Evolutionary conservation across 2,797 vertebrate genomes (phyloP), one percentile per base, ranked within the genome.

Genomic region (Gymnothorax javanicus): DNA sequence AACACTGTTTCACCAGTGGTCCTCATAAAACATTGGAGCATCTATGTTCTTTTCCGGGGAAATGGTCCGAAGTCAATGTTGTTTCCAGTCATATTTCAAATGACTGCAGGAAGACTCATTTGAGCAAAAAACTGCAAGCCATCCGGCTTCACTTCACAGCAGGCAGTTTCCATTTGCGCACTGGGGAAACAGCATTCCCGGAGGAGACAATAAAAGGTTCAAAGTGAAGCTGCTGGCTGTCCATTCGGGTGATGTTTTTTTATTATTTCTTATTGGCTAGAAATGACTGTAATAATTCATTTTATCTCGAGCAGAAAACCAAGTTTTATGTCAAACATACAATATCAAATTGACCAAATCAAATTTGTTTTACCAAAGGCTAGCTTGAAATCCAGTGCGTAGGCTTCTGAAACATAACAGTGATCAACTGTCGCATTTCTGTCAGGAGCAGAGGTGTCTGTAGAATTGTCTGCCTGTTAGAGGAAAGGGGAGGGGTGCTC

Each of bases 391-490:
- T 17, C 73, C 12, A 33, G 33, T 52, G 8, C 90, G 88, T 90
- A 88, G 89, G 90, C 90, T 91, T 92, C 86, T 90, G 71, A 90
- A 90, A 84, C 20, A 50, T 3, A 86, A 87, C 84, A 43, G 88
- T 88, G 87, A 89, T 91, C 85, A 84, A 84, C 89, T 87, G 85
- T 83, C 81, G 89, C 88, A 84, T 89, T 88, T 89, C 89, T 89
- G 90, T 91, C 92, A 87, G 91, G 81, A 92, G 92, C 89, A 89
- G 86, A 92, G 88, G 89, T 90, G 91, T 91, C 91, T 89, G 88
- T 85, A 86, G 56, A 69, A 89, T 90, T 88, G 84, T 91, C 20
- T 94, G 93, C 90, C 91, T 90, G 93, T 94, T 94, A 94, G 88
- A 85, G 73, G 75, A 86, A 87, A 89, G 91, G 90, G 88, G 87